Percentiles rank a stretch among this genome's conserved stretches.
Evolutionary conservation across 64 coral and sea anemone species (phyloP).

Genomic region (Actinia tenebrosa): DNA sequence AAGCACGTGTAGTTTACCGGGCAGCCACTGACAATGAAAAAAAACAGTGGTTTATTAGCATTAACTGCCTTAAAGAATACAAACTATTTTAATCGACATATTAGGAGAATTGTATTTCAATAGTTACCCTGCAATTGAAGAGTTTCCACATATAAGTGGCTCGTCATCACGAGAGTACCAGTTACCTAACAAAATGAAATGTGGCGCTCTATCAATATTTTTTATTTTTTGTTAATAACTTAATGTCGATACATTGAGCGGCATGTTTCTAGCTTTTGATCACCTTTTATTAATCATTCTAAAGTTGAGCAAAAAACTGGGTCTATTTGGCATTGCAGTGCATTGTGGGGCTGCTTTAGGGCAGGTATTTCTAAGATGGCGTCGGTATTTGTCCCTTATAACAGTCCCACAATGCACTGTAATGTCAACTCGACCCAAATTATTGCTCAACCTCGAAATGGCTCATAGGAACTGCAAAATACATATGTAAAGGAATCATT

Average conservation of each 20-base stretch:
- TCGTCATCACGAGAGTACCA: conserved; percentile 56
- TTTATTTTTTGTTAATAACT: too few relatives aligned
- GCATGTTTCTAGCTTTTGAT: too few relatives aligned
- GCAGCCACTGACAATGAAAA: conserved; percentile 33
- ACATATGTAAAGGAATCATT: not conserved
- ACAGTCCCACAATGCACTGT: too few relatives aligned
- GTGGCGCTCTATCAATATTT: not conserved
- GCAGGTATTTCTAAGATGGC: too few relatives aligned
- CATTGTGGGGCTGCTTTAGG: too few relatives aligned
- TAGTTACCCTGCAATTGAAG: conserved; percentile 61
- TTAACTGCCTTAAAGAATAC: not conserved
- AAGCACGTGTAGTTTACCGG: conserved; percentile 73
- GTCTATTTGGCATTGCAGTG: too few relatives aligned
- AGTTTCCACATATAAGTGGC: conserved; percentile 68
- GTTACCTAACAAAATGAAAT: conserved; percentile 32
- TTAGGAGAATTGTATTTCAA: not conserved
- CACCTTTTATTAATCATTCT: not conserved
- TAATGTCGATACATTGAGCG: not conserved
- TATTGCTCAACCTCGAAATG: too few relatives aligned
- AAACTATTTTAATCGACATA: not conserved
- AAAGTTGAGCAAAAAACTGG: too few relatives aligned
- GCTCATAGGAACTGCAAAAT: too few relatives aligned
- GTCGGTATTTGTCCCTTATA: too few relatives aligned
- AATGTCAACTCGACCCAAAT: too few relatives aligned
- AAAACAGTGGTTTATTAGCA: not conserved